Conservation (phyloP, 2,113 vertebrate genomes). For the Bubo blakistoni region DNA sequence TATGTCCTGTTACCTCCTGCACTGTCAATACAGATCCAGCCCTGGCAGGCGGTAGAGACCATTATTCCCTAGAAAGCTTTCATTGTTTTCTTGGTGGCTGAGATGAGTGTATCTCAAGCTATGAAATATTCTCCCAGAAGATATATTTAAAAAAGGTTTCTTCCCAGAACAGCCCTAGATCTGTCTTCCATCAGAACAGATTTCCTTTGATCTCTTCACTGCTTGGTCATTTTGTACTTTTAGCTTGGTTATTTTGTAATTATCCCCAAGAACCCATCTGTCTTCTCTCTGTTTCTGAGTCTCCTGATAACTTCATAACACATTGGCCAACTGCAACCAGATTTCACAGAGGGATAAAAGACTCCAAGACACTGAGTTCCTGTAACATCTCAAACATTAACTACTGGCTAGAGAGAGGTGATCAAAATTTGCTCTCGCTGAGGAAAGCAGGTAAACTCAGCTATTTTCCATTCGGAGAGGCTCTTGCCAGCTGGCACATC, state of each 20-base stretch:
- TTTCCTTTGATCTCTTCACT: neutral
- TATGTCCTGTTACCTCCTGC: neutral
- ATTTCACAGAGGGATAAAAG: neutral
- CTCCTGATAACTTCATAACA: neutral
- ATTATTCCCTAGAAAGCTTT: neutral
- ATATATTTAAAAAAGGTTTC: neutral
- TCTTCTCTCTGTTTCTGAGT: neutral
- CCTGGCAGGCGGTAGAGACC: neutral
- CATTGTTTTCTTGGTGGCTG: neutral
- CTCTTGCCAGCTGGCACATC: neutral
- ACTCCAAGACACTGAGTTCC: neutral
- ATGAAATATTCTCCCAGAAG: neutral
- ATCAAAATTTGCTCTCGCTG: neutral
- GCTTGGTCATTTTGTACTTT: slow-evolving; percentile 10
- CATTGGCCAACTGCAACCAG: neutral
- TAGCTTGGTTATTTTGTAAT: neutral
- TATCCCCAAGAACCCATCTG: neutral
- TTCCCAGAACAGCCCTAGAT: neutral
- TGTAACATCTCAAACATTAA: neutral
- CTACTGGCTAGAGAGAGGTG: neutral
- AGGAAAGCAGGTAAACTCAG: neutral
- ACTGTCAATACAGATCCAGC: neutral
- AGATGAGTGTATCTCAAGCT: neutral
- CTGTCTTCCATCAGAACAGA: neutral
- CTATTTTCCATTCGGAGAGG: neutral